A percentile compares a stretch with the other conserved stretches of the same genome.
phyloP scores from a whole-genome alignment of 2,888 invertebrate genomes.

The Cheilosia vulpina region DNA sequence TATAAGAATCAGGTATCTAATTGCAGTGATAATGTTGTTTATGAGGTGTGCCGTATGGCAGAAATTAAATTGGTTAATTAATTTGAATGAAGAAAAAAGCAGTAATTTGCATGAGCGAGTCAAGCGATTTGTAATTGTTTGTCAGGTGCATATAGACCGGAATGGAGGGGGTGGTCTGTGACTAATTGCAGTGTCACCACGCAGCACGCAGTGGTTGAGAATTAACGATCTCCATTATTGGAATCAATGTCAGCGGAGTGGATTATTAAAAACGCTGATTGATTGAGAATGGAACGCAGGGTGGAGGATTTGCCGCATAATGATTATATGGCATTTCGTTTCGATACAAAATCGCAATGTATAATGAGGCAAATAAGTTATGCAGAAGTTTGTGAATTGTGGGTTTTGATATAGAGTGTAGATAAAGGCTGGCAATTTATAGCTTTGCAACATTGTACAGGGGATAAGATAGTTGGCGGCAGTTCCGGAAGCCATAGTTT shows the following conservation, averaged over 20 bases:
- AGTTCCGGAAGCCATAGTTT: too few relatives aligned
- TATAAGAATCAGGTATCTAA: conserved; percentile 67
- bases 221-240: conserved; percentile 58
- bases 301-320: conserved; percentile 21
- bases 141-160: conserved; percentile 38
- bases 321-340: conserved; percentile 4
- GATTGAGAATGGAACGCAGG: conserved; percentile 39
- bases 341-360: background rate
- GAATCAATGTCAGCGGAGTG: conserved; percentile 53
- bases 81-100: conserved; percentile 57
- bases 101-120: conserved; percentile 61
- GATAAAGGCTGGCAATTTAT: conserved; percentile 23
- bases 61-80: conserved; percentile 72
- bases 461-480: too few relatives aligned
- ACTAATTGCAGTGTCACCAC: conserved; percentile 55
- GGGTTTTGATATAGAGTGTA: conserved; percentile 1
- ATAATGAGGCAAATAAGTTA: conserved; percentile 18
- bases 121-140: conserved; percentile 51
- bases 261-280: conserved; percentile 43
- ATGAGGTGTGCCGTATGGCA: conserved; percentile 73
- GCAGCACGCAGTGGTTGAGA: conserved; percentile 29
- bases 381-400: conserved; percentile 21
- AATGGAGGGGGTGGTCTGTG: background rate
- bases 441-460: conserved; percentile 23
- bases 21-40: conserved; percentile 71